Evolutionary conservation across 92 coral and sea anemone genomes (phyloP), one percentile per base, ranked within the genome.

Genomic region (Nematostella vectensis): DNA sequence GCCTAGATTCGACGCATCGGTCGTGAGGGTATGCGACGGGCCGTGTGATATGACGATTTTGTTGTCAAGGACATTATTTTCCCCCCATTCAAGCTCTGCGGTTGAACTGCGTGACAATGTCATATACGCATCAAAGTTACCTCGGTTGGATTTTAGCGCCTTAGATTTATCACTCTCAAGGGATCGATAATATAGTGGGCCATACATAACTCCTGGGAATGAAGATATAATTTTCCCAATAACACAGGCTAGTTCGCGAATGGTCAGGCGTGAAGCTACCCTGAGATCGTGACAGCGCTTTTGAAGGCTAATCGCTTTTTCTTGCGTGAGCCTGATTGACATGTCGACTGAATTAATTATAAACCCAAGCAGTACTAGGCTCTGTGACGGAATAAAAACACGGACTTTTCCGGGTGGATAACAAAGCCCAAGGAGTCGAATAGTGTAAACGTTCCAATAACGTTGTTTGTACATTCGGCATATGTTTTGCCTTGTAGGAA

Each of bases 131-230:
- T 18, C 66, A 36, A 57, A 68, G 47, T 51, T 61, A 12, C 76
- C 80, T 51, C 58, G 61, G 23, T 48, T 27, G 22, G 25, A 25
- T 24, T 25, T 48, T 20, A 82, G 71, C 4, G 89, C 89, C 3
- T 52, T 9, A 28, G 62, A 13, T 63, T 76, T 69, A 23, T 77
- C 77, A 22, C 29, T 56, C 54, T 77, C 79, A 3, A 71, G 54
- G 25, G 37, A 36, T 29, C 72, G 27, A 52, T 70, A 62, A 25
- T 33, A 70, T 53, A 24, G 61, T 10, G 64, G 80, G 44, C 79
- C 86, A 62, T 38, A 70, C 65, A 57, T 38, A 20, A 65, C 80
- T 16, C 75, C 82, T 26, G 71, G 66, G 31, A 77, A 64, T 26
- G 38, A 67, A 0, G 70, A 70, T 12, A 58, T 51, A 24, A 51